Base-by-base conservation (phyloP, 1,140 invertebrate species). In the Ceratosolen fusciceps region DNA sequence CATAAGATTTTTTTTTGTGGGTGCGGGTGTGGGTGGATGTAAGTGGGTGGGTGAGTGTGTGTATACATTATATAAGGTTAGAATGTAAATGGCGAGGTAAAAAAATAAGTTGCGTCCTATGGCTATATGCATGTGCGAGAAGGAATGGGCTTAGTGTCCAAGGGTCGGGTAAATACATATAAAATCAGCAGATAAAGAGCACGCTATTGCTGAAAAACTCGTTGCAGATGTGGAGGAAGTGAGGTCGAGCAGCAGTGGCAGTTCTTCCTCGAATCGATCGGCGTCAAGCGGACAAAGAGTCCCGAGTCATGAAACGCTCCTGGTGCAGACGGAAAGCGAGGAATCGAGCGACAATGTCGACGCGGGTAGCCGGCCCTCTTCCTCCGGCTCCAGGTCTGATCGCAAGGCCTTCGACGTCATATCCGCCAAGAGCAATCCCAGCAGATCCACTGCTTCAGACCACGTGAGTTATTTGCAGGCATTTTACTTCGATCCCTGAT, bases 381-480 rank as follows among this genome's bases (percentile, higher is more conserved):
- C 71, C 0, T 14, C 34, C 4, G 4, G 21, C 2, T 4, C 8
- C 34, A 43, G 21, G 16, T 26, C 24, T 12, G 52, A 71, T 4
- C 82, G 84, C 26, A 79, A 84, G 29, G 86, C 86, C 29, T 85
- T 87, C 67, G 83, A 87, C 74, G 62, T 87, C 29, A 86, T 86
- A 29, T 82, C 83, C 31, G 56, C 68, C 12, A 67, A 65, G 10
- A 74, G 70, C 24, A 47, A 58, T 52, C 19, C 19, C 81, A 85
- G 70, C 72, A 1, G 67, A 79, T 21, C 82, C 16, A 26, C 7
- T 14, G n/a, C 56, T 0, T 71, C 58, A 26, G 70, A 74, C 0
- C 26, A 19, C 16, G 77, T 79, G 43, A 79, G 71, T 79, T n/a
- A n/a, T n/a, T n/a, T n/a, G n/a, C n/a, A n/a, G n/a, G n/a, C n/a